A percentile compares a stretch with the other conserved stretches of the same genome.
Conservation (phyloP, 1,140 invertebrate species). For the Diorhabda sublineata region DNA sequence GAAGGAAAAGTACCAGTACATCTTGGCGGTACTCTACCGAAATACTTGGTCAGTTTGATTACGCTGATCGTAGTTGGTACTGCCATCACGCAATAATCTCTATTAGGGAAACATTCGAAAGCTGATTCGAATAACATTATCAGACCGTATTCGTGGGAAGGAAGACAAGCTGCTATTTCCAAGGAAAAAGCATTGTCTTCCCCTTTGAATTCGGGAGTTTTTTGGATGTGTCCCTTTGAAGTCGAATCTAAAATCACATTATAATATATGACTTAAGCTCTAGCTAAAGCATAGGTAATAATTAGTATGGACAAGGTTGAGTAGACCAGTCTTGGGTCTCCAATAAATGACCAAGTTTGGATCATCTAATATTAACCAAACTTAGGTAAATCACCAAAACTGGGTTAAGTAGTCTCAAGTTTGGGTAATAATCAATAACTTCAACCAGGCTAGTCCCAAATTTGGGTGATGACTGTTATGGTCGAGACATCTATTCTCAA, state of each 20-base stretch:
- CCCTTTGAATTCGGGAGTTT: slow-evolving; percentile 37
- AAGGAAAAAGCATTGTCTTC: slow-evolving; percentile 59
- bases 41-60: slow-evolving; percentile 16
- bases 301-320: too few species aligned
- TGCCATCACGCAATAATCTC: slow-evolving; percentile 63
- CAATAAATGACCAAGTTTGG: too few species aligned
- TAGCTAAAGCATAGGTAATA: too few species aligned
- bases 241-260: slow-evolving; percentile 9
- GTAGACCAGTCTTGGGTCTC: too few species aligned
- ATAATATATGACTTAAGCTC: too few species aligned
- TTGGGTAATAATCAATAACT: too few species aligned
- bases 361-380: too few species aligned
- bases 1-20: slow-evolving; percentile 54
- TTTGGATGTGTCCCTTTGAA: slow-evolving; percentile 7
- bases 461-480: too few species aligned
- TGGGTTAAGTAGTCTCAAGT: too few species aligned
- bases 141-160: slow-evolving; percentile 54
- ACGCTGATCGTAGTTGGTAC: slow-evolving; percentile 50
- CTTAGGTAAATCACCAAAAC: too few species aligned
- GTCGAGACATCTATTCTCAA: too few species aligned
- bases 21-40: slow-evolving; percentile 51
- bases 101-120: slow-evolving; percentile 62
- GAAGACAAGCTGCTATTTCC: slow-evolving; percentile 62
- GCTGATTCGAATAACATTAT: slow-evolving; percentile 55
- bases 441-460: too few species aligned